Percentiles rank a stretch among this genome's conserved stretches.
Evolutionary conservation across 2,888 invertebrate genomes (phyloP).

Genomic region (Drosophila mercatorum): DNA sequence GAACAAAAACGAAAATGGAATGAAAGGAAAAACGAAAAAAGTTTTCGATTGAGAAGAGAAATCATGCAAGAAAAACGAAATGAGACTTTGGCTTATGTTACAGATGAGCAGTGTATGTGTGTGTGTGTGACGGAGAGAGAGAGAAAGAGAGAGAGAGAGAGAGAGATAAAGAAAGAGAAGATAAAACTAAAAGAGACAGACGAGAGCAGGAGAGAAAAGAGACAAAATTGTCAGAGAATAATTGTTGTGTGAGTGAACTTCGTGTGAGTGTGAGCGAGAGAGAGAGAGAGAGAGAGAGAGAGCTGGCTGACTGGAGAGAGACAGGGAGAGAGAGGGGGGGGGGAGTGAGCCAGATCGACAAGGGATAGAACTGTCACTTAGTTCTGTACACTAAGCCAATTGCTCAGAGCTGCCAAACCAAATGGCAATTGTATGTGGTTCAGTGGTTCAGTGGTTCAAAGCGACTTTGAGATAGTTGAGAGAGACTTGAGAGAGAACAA

Average conservation of each 20-base stretch:
- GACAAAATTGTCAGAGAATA: not conserved
- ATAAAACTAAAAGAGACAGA: conserved; percentile 9
- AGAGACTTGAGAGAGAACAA: too few species aligned
- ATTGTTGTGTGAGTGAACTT: not conserved
- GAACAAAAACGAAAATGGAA: conserved; percentile 9
- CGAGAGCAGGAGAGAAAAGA: conserved; percentile 9
- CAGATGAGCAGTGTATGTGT: conserved; percentile 15
- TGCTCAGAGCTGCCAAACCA: not conserved
- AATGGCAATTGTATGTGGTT: not conserved
- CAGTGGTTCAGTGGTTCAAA: not conserved
- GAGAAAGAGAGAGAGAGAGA: conserved; percentile 16
- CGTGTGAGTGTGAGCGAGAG: not conserved
- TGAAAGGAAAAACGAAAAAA: conserved; percentile 24
- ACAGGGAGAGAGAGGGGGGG: not conserved
- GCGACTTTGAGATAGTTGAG: not conserved
- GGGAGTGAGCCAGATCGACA: not conserved
- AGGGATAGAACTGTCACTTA: not conserved
- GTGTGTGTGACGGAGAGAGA: conserved; percentile 4
- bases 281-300: not conserved
- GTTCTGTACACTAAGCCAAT: too few species aligned
- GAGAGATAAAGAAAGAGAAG: not conserved
- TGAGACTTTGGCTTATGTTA: conserved; percentile 27
- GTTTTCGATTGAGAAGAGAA: conserved; percentile 21
- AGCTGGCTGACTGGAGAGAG: not conserved
- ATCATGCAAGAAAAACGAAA: conserved; percentile 34